Evolutionary conservation across 2,888 invertebrate genomes (phyloP), one percentile per base, ranked within the genome.

Genomic region (Mythimna lalbum): DNA sequence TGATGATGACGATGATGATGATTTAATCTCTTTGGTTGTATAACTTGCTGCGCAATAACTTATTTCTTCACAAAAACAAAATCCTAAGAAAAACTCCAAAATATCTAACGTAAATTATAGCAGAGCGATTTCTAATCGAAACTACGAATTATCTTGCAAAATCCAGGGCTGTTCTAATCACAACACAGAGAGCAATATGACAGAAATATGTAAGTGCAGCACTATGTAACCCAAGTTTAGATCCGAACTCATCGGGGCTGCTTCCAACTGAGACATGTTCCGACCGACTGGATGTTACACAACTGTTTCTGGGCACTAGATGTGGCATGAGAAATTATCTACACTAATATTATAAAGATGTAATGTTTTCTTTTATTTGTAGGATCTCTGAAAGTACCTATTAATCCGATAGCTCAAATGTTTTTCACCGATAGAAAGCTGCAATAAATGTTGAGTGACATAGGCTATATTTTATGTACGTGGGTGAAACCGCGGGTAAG

Each of bases 181-280:
- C 68, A 21, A 63, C 66, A 77, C 47, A 60, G 33, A 43, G 36
- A 53, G 39, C 63, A 62, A 67, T 78, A 66, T 63, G 39, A 63
- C 61, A 84, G 62, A 82, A 85, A 85, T 75, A 85, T 83, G 67
- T 66, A 53, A 73, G 74, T 62, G 31, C n/a, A 53, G 57, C 56
- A 52, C 39, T 63, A 61, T 70, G 75, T 74, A 50, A 69, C 31
- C 69, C 72, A 86, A 91, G 87, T 90, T 87, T 75, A 72, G 73
- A 73, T 69, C 59, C 52, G 80, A 91, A 89, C 91, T 90, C 87
- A 85, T 88, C 87, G 87, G 83, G 70, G 76, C 83, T 81, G 86
- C 67, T 80, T 55, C 67, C 77, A 83, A 85, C 87, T 82, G 79
- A 89, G 84, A 87, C 87, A 84, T 86, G 82, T 61, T 79, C 81